Percentiles rank a stretch among this genome's conserved stretches.
Evolutionary conservation across 1,140 invertebrate species (phyloP).

Genomic region (Saccostrea echinata): DNA sequence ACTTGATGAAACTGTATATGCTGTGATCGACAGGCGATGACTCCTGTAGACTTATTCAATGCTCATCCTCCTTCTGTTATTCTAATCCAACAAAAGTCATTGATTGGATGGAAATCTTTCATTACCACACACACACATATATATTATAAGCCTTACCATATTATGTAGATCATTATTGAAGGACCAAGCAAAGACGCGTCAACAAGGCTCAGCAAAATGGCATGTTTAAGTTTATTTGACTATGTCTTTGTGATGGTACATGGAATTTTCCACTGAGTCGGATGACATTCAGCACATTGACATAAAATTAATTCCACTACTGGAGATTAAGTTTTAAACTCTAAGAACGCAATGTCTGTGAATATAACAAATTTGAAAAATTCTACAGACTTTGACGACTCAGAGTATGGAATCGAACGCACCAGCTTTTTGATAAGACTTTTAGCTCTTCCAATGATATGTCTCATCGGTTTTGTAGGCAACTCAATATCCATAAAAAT

Average conservation of each 20-base stretch:
- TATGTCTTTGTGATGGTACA: not conserved
- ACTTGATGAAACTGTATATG: too few relatives aligned
- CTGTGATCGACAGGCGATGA: too few relatives aligned
- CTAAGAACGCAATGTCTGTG: not conserved
- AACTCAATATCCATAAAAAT: slow-evolving; percentile 61
- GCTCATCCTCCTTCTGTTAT: too few relatives aligned
- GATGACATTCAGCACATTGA: not conserved
- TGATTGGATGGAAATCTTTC: not conserved
- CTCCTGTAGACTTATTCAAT: too few relatives aligned
- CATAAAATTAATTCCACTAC: not conserved
- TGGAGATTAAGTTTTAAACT: not conserved
- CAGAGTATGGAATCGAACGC: not conserved
- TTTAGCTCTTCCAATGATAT: slow-evolving; percentile 64
- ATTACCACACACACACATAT: not conserved
- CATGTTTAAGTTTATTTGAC: not conserved
- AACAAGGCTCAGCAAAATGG: not conserved
- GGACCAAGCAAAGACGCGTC: too few relatives aligned
- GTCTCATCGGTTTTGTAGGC: slow-evolving; percentile 61
- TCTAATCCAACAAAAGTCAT: not conserved
- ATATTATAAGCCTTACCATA: not conserved
- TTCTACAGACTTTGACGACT: not conserved
- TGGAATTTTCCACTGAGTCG: not conserved
- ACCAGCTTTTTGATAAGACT: slow-evolving; percentile 32
- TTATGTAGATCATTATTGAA: not conserved
- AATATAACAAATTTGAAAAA: not conserved